Evolutionary conservation across 2,888 invertebrate species (phyloP).

Genomic region (Leptinotarsa rubiginosa): DNA sequence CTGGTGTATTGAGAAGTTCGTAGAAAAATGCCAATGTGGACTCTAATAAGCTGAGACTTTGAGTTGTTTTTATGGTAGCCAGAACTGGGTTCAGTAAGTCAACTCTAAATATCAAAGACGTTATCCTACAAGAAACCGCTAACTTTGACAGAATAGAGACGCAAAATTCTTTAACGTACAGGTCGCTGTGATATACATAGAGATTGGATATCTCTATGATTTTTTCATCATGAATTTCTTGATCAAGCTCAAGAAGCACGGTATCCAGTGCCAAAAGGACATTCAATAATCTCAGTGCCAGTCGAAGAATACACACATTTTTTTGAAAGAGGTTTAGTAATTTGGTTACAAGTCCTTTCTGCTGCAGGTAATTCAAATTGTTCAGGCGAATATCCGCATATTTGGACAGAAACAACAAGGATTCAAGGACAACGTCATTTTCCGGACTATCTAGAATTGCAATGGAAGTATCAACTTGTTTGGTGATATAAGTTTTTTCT

Average conservation of each 20-base stretch:
- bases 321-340: constrained; percentile 51
- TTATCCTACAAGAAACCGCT: constrained; percentile 50
- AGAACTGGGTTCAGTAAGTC: constrained; percentile 54
- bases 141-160: constrained; percentile 52
- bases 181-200: constrained; percentile 52
- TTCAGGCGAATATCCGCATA: constrained; percentile 55
- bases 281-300: constrained; percentile 53
- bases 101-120: constrained; percentile 49
- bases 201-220: constrained; percentile 53
- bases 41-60: constrained; percentile 47
- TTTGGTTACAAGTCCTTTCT: constrained; percentile 52
- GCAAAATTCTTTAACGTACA: constrained; percentile 52
- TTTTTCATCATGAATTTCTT: constrained; percentile 53
- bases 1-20: constrained; percentile 51
- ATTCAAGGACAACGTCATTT: constrained; percentile 55
- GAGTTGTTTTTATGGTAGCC: constrained; percentile 48
- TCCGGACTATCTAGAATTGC: constrained; percentile 56
- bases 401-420: constrained; percentile 57
- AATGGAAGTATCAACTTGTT: constrained; percentile 58
- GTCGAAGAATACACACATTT: constrained; percentile 55
- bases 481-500: constrained; percentile 55
- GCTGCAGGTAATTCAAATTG: constrained; percentile 52
- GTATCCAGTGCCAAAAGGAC: constrained; percentile 51
- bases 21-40: constrained; percentile 52
- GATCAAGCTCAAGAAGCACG: constrained; percentile 54